Evolutionary conservation across 1,140 invertebrate species (phyloP).

Genomic region (Ctenoplectra terminalis): DNA sequence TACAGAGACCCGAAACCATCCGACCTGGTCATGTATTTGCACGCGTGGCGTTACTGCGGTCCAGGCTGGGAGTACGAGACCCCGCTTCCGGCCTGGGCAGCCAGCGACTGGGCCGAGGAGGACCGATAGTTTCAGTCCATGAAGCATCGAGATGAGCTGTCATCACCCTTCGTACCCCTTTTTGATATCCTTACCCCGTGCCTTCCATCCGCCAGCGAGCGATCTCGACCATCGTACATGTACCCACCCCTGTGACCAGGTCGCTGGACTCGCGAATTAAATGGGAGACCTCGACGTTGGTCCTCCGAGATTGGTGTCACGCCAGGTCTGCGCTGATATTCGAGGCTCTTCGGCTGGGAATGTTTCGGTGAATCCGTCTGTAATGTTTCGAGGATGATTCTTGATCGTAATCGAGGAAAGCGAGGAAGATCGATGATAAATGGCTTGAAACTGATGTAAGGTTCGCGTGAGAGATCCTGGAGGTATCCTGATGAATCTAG

Average conservation of each 20-base stretch:
- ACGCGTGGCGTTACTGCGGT: slow-evolving; percentile 96
- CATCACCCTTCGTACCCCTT: slow-evolving; percentile 48
- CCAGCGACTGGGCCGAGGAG: slow-evolving; percentile 88
- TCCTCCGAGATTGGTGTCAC: not conserved
- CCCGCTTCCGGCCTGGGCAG: slow-evolving; percentile 93
- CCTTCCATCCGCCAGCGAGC: slow-evolving; percentile 78
- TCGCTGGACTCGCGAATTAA: slow-evolving; percentile 52
- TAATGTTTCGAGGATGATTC: not conserved
- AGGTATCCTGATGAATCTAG: not conserved
- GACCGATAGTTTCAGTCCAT: slow-evolving; percentile 77
- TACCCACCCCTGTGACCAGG: slow-evolving; percentile 49
- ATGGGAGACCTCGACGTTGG: slow-evolving; percentile 33
- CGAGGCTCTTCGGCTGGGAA: not conserved
- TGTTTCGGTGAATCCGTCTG: not conserved
- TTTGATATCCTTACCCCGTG: slow-evolving; percentile 82
- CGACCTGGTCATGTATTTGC: slow-evolving; percentile 97
- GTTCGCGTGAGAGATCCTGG: not conserved
- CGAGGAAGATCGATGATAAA: slow-evolving; percentile 2
- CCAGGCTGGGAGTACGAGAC: slow-evolving; percentile 95
- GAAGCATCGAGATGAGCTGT: slow-evolving; percentile 34
- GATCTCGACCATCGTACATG: slow-evolving; percentile 67
- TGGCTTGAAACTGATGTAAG: not conserved
- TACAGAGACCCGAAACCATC: slow-evolving; percentile 95
- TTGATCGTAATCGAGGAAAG: too few species aligned
- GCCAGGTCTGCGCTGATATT: slow-evolving; percentile 15